Conservation (phyloP, 2,113 vertebrate species). For the Rhea pennata region DNA sequence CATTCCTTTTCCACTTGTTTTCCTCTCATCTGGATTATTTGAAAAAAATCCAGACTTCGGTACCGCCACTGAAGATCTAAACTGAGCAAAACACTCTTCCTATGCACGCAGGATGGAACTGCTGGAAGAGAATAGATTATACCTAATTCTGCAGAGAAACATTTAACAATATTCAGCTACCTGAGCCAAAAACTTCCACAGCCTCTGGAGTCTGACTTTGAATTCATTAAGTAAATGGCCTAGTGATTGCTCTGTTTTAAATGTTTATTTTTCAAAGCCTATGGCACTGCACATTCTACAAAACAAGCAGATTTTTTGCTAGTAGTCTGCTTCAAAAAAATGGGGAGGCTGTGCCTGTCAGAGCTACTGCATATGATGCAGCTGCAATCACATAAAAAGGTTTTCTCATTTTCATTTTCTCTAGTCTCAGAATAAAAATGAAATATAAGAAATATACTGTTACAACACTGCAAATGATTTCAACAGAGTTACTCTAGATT, state of each 20-base stretch:
- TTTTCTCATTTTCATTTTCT: neutral
- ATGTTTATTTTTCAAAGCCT: neutral
- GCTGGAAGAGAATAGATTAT: neutral
- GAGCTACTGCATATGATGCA: neutral
- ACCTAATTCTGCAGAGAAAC: neutral
- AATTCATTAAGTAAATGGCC: neutral
- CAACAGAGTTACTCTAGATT: rapidly evolving
- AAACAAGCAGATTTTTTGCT: neutral
- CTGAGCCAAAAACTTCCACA: neutral
- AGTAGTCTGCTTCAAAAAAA: neutral
- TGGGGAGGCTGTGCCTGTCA: neutral
- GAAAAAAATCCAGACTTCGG: neutral
- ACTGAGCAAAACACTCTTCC: neutral
- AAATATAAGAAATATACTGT: neutral
- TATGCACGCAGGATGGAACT: neutral
- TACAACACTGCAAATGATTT: neutral
- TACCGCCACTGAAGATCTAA: neutral
- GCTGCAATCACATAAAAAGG: neutral
- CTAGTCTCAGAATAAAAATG: neutral
- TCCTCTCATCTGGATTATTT: neutral
- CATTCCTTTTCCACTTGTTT: neutral
- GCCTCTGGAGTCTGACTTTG: neutral
- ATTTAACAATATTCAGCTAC: neutral
- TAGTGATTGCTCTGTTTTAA: neutral
- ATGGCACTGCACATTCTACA: neutral